A percentile compares a stretch with the other conserved stretches of the same genome.
Evolutionary conservation across 2,113 vertebrate genomes (phyloP).

Genomic region (Erinaceus europaeus): DNA sequence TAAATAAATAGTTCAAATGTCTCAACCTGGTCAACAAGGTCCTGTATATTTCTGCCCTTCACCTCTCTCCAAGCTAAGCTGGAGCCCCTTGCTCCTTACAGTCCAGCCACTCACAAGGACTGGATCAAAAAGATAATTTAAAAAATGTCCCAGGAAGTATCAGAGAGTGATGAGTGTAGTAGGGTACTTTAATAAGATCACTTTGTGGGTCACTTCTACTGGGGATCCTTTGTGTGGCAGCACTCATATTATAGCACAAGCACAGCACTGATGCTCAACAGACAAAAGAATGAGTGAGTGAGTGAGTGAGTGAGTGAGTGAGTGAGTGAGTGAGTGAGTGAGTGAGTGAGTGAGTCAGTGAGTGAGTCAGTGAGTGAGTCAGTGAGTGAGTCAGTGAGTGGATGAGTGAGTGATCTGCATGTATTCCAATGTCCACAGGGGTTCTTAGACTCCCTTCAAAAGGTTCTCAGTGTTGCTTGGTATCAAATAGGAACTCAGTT

Average conservation of each 20-base stretch:
- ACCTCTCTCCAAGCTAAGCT: neutral
- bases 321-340: no score
- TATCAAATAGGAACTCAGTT: neutral
- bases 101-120: neutral
- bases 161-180: neutral
- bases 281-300: no score
- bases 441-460: neutral
- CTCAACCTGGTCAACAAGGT: neutral
- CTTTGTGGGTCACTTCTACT: neutral
- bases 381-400: no score
- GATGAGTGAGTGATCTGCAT: neutral
- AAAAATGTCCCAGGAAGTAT: neutral
- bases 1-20: neutral
- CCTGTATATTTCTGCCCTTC: neutral
- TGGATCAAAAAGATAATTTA: neutral
- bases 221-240: neutral
- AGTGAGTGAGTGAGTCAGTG: no score
- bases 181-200: neutral
- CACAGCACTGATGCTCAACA: neutral
- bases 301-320: neutral
- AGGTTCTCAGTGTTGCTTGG: neutral
- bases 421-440: neutral
- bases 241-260: neutral
- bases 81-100: rapidly evolving
- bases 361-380: no score